Evolutionary conservation across 2,797 vertebrate species (phyloP).

Genomic region (Lacerta agilis): DNA sequence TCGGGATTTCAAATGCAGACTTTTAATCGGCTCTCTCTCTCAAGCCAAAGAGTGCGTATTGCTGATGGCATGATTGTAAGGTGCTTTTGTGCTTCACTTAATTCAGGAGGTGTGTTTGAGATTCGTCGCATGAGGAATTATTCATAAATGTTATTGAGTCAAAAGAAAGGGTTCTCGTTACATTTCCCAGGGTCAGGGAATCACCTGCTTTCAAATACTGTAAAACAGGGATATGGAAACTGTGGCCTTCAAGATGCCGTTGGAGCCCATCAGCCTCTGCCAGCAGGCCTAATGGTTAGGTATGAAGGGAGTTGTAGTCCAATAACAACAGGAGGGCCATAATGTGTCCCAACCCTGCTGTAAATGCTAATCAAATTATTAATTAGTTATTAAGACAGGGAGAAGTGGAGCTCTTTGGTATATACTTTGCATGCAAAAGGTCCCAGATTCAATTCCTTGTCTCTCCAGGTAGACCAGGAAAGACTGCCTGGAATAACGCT

Average conservation of each 20-base stretch:
- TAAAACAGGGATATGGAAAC: background rate
- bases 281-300: too few relatives aligned
- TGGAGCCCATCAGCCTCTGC: too few relatives aligned
- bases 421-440: too few relatives aligned
- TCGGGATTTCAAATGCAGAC: background rate
- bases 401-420: background rate
- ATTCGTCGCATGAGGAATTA: background rate
- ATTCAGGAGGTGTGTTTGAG: background rate
- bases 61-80: background rate
- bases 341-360: too few relatives aligned
- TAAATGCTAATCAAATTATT: constrained; percentile 14
- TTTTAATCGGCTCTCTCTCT: background rate
- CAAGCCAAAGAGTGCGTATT: background rate
- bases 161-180: background rate
- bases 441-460: too few relatives aligned
- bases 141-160: background rate
- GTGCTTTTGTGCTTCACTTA: background rate
- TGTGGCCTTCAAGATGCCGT: too few relatives aligned
- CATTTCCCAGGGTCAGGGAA: background rate
- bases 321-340: too few relatives aligned
- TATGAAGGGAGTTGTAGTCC: too few relatives aligned
- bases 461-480: too few relatives aligned
- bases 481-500: too few relatives aligned
- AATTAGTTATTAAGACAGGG: background rate
- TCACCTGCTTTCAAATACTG: background rate